Conservation (phyloP, 2,113 vertebrate species). For the Sander vitreus region DNA sequence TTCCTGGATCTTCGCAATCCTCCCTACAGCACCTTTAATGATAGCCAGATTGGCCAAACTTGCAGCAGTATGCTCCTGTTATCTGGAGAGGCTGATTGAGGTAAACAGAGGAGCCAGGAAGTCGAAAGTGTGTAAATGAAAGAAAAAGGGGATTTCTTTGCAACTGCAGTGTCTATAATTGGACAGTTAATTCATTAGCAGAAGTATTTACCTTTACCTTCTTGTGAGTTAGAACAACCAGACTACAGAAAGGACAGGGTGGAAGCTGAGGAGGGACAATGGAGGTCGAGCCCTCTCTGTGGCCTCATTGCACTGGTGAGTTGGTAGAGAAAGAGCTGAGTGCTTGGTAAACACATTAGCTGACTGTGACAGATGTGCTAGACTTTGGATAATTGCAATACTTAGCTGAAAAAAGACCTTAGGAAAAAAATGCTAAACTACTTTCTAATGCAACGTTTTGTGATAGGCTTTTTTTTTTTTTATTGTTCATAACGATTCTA, state of each 20-base stretch:
- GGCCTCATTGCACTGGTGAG: conserved; percentile 48
- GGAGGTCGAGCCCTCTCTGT: conserved; percentile 45
- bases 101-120: conserved; percentile 38
- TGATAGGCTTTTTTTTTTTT: neutral
- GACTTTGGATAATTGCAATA: conserved; percentile 38
- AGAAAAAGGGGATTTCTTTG: conserved; percentile 30
- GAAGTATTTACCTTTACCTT: conserved; percentile 40
- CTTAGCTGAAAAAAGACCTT: neutral
- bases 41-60: conserved; percentile 14
- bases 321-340: conserved; percentile 26
- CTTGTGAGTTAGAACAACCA: conserved; percentile 14
- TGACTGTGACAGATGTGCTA: conserved; percentile 43
- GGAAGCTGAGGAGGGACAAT: conserved; percentile 34
- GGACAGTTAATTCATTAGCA: conserved; percentile 65
- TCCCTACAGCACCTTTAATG: neutral
- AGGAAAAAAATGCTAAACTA: neutral
- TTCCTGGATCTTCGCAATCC: too few species aligned
- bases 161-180: conserved; percentile 55
- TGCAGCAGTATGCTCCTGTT: conserved; percentile 25
- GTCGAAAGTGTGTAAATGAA: conserved; percentile 24
- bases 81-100: conserved; percentile 33
- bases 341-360: conserved; percentile 48
- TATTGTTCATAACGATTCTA: neutral
- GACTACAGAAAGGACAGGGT: conserved; percentile 25
- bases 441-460: neutral